These are phyloP conservation scores for Pygoscelis adeliae DNA, from an alignment of 2,113 vertebrate genomes.

Conservation along the genomic window DNA sequence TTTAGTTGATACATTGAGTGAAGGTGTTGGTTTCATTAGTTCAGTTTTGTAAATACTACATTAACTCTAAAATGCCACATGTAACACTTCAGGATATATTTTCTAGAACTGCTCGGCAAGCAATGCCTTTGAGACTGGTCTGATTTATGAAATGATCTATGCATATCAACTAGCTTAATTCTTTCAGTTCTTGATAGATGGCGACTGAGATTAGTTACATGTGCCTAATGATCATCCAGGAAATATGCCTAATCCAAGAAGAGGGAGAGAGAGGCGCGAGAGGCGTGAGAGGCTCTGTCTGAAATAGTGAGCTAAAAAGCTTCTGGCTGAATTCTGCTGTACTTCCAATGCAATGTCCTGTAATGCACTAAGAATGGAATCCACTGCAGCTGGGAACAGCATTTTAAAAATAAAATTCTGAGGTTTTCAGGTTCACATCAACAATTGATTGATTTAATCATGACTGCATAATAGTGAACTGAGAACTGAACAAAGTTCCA, in stretches of 20 bases:
- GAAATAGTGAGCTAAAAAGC: neutral
- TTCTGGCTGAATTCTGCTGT: neutral
- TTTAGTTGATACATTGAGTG: neutral
- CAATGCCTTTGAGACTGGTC: neutral
- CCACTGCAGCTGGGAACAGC: neutral
- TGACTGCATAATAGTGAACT: neutral
- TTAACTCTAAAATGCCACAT: neutral
- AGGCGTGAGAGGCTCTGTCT: neutral
- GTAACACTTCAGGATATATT: neutral
- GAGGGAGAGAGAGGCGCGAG: neutral
- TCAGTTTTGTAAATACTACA: neutral
- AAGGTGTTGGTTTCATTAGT: neutral
- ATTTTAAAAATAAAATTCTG: neutral
- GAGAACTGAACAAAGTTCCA: neutral
- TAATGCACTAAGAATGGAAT: neutral
- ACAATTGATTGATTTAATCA: neutral
- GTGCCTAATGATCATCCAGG: conserved; percentile 33
- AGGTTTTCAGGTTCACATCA: neutral
- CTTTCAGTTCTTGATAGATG: conserved; percentile 23
- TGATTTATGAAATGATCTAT: conserved; percentile 32
- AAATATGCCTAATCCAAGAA: conserved; percentile 39
- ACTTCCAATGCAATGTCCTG: neutral
- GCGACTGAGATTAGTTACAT: conserved; percentile 39
- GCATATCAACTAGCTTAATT: conserved; percentile 22
- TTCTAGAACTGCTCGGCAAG: neutral